Base-by-base conservation (phyloP, 37 sponge, comb jelly and placozoan genomes). In the Cliona cf. orientalis region DNA sequence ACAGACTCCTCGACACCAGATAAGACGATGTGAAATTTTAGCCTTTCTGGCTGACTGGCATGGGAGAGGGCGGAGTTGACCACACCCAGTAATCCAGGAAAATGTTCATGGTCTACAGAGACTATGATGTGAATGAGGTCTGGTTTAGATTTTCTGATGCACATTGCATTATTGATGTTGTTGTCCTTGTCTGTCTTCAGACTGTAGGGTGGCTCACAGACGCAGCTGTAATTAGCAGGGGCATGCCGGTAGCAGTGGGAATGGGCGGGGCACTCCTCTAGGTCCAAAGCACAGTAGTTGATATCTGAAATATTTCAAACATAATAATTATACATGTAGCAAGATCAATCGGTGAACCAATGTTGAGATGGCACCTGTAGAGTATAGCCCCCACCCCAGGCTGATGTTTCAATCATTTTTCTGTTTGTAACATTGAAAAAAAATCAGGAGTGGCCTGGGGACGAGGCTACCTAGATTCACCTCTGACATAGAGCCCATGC, bases 171-270 rank as follows among this genome's bases (percentile, higher is more conserved):
- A n/a, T n/a, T n/a, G 63, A n/a, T 22, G n/a, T 28, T 25, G 25
- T n/a, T 11, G 63, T 43, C 41, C 36, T 75, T 11, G 32, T 12
- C 34, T 2, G 41, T 1, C 5, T 35, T 35, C 79, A 85, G 71
- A 71, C 49, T 41, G 22, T 40, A 65, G 6, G 76, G 71, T 32
- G 69, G 37, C 26, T 66, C 59, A 59, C 85, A 84, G 19, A 42
- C 25, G 56, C 93, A 92, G 79, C 76, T 62, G 85, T 88, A 92
- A 65, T 92, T 87, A 19, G 63, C 93, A 37, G 89, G 81, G 25
- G 74, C 66, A 28, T 75, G 46, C 22, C 72, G 58, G n/a, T 44
- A 31, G 49, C 93, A 92, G 32, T n/a, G 34, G 31, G 89, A 79
- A 33, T 85, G 85, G 11, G 21, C 17, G 25, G 93, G 93, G 31